These are phyloP conservation scores for Petrolisthes manimaculis DNA, from an alignment of 2,888 invertebrate genomes.

Conservation along the genomic window DNA sequence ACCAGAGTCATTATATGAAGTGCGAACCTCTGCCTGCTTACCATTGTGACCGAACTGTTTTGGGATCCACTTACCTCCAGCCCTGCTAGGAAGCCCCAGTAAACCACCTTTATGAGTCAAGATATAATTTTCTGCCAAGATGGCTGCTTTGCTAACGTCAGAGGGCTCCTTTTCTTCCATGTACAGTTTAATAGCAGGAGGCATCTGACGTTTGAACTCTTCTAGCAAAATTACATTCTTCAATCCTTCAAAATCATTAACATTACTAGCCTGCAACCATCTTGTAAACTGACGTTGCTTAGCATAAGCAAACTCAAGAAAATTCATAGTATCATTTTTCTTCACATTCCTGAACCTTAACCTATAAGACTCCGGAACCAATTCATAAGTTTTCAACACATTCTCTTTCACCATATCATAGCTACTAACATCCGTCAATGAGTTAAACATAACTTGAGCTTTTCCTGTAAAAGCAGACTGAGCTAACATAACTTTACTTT, in stretches of 20 bases:
- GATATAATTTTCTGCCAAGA: neutral
- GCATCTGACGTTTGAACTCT: neutral
- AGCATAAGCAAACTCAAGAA: neutral
- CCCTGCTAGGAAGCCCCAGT: neutral
- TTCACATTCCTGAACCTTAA: neutral
- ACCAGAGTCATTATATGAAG: neutral
- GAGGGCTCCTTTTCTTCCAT: neutral
- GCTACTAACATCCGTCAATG: no score
- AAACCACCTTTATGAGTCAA: neutral
- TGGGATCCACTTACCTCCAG: no score
- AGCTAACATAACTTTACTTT: neutral
- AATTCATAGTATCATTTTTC: neutral
- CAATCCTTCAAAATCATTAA: neutral
- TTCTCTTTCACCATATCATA: no score
- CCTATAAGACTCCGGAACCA: no score
- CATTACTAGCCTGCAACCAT: constrained; percentile 1
- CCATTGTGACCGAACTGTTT: neutral
- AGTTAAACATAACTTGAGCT: no score
- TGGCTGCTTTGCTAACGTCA: neutral
- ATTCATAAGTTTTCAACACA: no score
- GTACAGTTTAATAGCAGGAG: neutral
- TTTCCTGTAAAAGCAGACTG: neutral
- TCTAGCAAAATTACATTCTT: neutral
- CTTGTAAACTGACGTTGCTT: neutral
- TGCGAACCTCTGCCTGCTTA: neutral